These are phyloP conservation scores for Melanophora roralis DNA, from an alignment of 2,888 invertebrate genomes.

Conservation along the genomic window DNA sequence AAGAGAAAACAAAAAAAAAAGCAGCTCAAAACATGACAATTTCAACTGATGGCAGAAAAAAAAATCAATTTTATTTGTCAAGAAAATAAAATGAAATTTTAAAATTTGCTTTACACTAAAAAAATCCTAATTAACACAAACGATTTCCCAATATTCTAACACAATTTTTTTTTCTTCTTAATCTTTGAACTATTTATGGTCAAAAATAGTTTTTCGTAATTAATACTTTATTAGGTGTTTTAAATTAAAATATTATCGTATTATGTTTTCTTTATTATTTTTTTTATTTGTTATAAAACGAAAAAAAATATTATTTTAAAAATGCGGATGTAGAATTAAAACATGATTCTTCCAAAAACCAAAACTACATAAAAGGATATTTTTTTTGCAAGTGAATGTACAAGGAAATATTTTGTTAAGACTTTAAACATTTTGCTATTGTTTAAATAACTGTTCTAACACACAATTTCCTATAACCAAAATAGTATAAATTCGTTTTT, in stretches of 20 bases:
- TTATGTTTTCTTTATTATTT: too few species aligned
- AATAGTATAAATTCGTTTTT: constrained; percentile 32
- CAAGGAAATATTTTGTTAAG: background rate
- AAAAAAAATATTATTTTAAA: too few species aligned
- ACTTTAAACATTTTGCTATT: constrained; percentile 8
- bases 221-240: constrained; percentile 26
- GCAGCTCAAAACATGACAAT: constrained; percentile 45
- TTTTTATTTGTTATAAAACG: too few species aligned
- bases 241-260: background rate
- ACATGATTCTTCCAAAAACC: constrained; percentile 35
- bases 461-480: constrained; percentile 39
- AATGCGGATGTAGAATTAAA: constrained; percentile 42
- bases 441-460: background rate
- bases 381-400: constrained; percentile 1
- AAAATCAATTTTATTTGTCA: constrained; percentile 24
- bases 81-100: constrained; percentile 3
- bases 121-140: constrained; percentile 41
- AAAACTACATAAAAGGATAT: constrained; percentile 42
- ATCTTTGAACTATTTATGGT: too few species aligned
- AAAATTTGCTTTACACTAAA: background rate
- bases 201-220: constrained; percentile 3
- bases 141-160: constrained; percentile 10
- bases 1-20: constrained; percentile 4
- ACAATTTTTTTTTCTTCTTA: background rate
- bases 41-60: constrained; percentile 52